Base-by-base conservation (phyloP, 2,797 vertebrate genomes). In the Gymnothorax reevesii region DNA sequence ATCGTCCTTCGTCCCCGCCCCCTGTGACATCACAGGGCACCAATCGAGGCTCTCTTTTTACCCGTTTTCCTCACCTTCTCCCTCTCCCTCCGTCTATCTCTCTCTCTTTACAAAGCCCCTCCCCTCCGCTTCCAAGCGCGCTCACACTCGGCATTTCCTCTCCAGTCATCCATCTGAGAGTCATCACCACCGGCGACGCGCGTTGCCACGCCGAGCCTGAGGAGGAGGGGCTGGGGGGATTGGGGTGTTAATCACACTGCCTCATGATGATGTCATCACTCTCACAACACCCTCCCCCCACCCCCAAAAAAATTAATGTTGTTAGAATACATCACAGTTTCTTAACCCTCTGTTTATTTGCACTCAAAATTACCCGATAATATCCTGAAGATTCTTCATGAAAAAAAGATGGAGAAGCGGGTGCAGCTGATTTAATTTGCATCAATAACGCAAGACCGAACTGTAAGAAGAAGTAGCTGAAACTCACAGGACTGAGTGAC, bases 71-170 rank as follows among this genome's bases (percentile, higher is more conserved):
- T 52, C 55, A 71, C 33, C 33, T 42, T 42, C 33, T 42, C 33
- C 33, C 33, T 42, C 9, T 33, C 55, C 25, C 55, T 12, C 4
- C 52, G 17, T 17, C 20, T 60, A 33, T 80, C 75, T 7, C 25
- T 86, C 59, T 54, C 20, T 1, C 73, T 49, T 33, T 77, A 2
- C 7, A 27, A 75, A 4, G 42, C 20, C 77, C 52, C 59, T 80
- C 13, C 17, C 33, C 71, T 15, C 27, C 33, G 42, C 33, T 33
- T 75, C 71, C 12, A 22, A 20, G 60, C 57, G 57, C 17, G 22
- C 25, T 60, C 20, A 86, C 52, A 42, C 55, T 71, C 77, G 27
- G 75, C 75, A 79, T 79, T 79, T 79, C 75, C 75, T 54, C 42
- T 17, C 13, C 33, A 1, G 33, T 33, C 22, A 22, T 49, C 75